Conservation (phyloP, 2,888 invertebrate genomes). For the Capitulum mitella region DNA sequence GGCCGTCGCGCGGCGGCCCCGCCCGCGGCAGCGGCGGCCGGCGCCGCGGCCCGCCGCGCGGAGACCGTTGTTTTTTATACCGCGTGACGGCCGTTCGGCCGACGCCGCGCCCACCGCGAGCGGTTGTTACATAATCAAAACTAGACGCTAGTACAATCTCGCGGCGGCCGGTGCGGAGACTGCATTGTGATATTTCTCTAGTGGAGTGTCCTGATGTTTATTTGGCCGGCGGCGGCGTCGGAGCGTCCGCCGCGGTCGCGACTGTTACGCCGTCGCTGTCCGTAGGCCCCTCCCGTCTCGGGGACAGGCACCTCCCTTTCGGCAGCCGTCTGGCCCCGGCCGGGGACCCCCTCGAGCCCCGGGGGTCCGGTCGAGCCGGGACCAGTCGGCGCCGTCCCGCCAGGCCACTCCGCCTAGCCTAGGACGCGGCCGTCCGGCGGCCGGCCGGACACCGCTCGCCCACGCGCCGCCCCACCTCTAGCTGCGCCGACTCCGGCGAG, state of each 20-base stretch:
- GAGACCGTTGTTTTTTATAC: neutral
- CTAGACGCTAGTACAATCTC: neutral
- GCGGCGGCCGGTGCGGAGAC: neutral
- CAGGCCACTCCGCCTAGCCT: neutral
- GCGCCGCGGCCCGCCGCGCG: too few species aligned
- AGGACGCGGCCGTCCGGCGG: too few species aligned
- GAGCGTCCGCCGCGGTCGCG: neutral
- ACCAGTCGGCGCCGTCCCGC: neutral
- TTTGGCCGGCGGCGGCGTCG: neutral
- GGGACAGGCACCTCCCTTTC: neutral
- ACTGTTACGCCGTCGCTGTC: too few species aligned
- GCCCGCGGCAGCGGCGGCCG: neutral
- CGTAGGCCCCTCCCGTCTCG: neutral
- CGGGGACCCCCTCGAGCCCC: slow-evolving; percentile 11
- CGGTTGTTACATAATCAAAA: slow-evolving; percentile 4
- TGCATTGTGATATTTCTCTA: slow-evolving; percentile 17
- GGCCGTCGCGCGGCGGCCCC: neutral
- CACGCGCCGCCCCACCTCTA: too few species aligned
- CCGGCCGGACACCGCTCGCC: too few species aligned
- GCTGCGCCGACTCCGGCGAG: too few species aligned
- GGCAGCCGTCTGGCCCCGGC: neutral
- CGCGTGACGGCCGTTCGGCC: neutral
- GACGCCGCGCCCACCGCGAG: neutral
- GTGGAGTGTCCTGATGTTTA: neutral
- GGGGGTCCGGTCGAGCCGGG: neutral